Conservation (phyloP, 2,113 vertebrate species). For the Otolemur garnettii region DNA sequence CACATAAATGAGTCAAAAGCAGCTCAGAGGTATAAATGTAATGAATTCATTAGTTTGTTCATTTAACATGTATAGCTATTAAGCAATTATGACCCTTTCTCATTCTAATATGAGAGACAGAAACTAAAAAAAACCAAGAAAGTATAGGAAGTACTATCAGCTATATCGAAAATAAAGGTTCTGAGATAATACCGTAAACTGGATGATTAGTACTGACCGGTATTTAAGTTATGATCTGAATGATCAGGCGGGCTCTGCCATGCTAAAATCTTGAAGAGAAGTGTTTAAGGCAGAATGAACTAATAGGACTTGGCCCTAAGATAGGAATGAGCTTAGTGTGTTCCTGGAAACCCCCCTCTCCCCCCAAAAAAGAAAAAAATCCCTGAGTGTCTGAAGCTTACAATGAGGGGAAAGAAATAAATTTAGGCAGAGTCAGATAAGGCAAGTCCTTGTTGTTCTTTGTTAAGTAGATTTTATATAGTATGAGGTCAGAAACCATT, state of each 20-base stretch:
- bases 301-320: not conserved
- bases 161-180: not conserved
- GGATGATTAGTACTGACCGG: not conserved
- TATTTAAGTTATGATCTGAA: not conserved
- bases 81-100: not conserved
- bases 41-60: not conserved
- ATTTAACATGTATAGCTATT: not conserved
- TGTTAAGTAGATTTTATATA: not conserved
- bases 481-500: not conserved
- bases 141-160: not conserved
- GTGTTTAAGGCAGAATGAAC: not conserved
- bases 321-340: not conserved
- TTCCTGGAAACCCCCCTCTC: not conserved
- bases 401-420: accelerated
- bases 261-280: not conserved
- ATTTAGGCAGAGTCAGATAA: not conserved
- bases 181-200: not conserved
- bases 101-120: not conserved
- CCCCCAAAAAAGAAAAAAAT: not conserved
- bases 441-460: not conserved
- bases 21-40: not conserved
- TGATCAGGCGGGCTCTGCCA: not conserved
- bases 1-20: not conserved
- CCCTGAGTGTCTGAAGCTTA: not conserved
- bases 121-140: not conserved